These are phyloP conservation scores for Ischnura elegans DNA, from an alignment of 2,888 invertebrate genomes.

Conservation along the genomic window DNA sequence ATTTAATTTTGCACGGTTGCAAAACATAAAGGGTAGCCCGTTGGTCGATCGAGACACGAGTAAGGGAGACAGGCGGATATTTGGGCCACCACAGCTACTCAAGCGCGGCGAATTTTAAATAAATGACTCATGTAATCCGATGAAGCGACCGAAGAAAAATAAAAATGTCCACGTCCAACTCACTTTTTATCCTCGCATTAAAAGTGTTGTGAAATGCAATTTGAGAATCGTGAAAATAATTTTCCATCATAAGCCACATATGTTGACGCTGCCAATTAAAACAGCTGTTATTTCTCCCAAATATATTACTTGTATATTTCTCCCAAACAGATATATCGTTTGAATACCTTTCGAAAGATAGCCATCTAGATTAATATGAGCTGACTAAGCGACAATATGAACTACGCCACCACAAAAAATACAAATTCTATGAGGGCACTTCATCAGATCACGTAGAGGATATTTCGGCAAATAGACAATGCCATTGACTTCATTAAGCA, in stretches of 20 bases:
- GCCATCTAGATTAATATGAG: too few species aligned
- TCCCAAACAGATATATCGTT: too few species aligned
- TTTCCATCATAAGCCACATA: not conserved
- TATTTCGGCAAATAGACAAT: too few species aligned
- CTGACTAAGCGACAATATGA: too few species aligned
- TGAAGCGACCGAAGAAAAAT: not conserved
- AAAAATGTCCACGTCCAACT: not conserved
- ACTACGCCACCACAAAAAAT: too few species aligned
- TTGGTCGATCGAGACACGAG: not conserved
- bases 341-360: too few species aligned
- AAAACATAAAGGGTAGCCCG: slow-evolving; percentile 2
- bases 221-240: not conserved
- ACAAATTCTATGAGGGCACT: too few species aligned
- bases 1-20: slow-evolving; percentile 28
- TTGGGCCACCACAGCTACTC: not conserved
- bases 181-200: not conserved
- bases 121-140: not conserved
- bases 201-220: not conserved
- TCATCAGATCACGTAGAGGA: too few species aligned
- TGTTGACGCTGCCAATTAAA: not conserved
- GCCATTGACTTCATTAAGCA: too few species aligned
- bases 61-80: not conserved
- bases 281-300: not conserved
- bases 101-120: not conserved
- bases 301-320: too few species aligned